Percentiles rank a stretch among this genome's conserved stretches.
phyloP scores from a whole-genome alignment of 2,888 invertebrate genomes.

The Noctuana brunneofusca region DNA sequence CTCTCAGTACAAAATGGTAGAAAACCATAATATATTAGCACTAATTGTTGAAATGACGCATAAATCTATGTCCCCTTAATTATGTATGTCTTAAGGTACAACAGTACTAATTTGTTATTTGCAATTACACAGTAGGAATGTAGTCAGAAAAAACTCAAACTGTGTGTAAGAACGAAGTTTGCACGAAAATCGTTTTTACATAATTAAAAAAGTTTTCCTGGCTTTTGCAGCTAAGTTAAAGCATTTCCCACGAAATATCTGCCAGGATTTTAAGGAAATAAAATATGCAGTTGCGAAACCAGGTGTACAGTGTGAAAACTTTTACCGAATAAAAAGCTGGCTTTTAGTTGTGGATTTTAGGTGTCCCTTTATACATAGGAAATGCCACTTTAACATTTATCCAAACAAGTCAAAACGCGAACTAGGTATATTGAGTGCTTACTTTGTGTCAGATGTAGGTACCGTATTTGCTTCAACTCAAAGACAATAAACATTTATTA shows the following conservation, averaged over 20 bases:
- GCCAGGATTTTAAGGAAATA: constrained; percentile 17
- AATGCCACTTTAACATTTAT: not conserved
- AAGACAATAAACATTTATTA: no score
- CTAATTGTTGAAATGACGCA: no score
- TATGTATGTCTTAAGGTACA: not conserved
- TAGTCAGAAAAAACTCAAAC: not conserved
- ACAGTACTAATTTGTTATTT: not conserved
- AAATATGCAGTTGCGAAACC: constrained; percentile 22
- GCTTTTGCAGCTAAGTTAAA: constrained; percentile 13
- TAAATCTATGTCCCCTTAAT: no score
- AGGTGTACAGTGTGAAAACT: constrained; percentile 11
- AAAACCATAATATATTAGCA: no score
- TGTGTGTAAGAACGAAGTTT: constrained; percentile 2
- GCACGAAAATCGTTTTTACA: constrained; percentile 14
- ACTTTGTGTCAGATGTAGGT: no score
- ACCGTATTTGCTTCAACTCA: no score
- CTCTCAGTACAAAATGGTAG: no score
- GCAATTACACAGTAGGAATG: not conserved
- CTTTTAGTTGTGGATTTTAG: constrained; percentile 5
- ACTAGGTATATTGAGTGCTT: not conserved
- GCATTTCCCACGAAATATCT: constrained; percentile 18
- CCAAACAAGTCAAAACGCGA: not conserved
- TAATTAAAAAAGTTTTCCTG: constrained; percentile 21
- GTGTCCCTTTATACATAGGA: not conserved
- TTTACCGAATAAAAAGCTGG: constrained; percentile 17